Conservation (phyloP, 1,140 invertebrate genomes). For the Drosophila parabipectinata region DNA sequence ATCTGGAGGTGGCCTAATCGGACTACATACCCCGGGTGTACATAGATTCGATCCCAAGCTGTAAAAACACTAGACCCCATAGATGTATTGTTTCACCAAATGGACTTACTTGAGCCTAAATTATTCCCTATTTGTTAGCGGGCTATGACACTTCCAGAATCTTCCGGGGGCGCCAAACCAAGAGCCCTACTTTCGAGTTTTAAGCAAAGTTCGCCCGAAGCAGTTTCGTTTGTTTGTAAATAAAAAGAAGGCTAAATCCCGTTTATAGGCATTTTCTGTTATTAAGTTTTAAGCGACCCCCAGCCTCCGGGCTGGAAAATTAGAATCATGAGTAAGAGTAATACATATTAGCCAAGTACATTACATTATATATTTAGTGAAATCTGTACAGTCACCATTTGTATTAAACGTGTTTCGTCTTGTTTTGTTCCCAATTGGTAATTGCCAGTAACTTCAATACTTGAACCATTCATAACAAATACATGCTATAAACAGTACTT, state of each 20-base stretch:
- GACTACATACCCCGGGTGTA: slow-evolving; percentile 3
- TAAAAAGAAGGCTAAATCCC: slow-evolving; percentile 18
- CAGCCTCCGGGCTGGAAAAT: not conserved
- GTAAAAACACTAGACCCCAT: slow-evolving; percentile 9
- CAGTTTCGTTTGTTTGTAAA: slow-evolving; percentile 66
- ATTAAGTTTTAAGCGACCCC: slow-evolving; percentile 47
- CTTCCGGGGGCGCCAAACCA: no score
- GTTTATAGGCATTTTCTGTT: slow-evolving; percentile 45
- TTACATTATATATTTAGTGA: slow-evolving; percentile 43
- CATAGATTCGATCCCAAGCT: slow-evolving; percentile 16
- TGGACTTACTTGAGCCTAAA: not conserved
- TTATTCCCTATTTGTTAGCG: no score
- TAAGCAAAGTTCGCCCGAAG: slow-evolving; percentile 5
- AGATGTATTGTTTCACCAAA: not conserved
- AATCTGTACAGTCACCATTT: slow-evolving; percentile 67
- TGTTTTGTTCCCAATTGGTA: slow-evolving; percentile 46
- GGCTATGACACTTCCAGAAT: no score
- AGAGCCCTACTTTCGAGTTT: not conserved
- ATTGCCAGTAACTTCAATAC: slow-evolving; percentile 30
- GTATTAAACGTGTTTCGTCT: slow-evolving; percentile 44
- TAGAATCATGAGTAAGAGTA: not conserved
- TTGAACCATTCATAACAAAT: slow-evolving; percentile 19
- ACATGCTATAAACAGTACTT: slow-evolving; percentile 17
- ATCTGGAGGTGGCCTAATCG: slow-evolving; percentile 85
- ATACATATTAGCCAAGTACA: slow-evolving; percentile 39